These are phyloP conservation scores for Rhizoglyphus robini DNA, from an alignment of 1,140 invertebrate genomes.

Conservation along the genomic window DNA sequence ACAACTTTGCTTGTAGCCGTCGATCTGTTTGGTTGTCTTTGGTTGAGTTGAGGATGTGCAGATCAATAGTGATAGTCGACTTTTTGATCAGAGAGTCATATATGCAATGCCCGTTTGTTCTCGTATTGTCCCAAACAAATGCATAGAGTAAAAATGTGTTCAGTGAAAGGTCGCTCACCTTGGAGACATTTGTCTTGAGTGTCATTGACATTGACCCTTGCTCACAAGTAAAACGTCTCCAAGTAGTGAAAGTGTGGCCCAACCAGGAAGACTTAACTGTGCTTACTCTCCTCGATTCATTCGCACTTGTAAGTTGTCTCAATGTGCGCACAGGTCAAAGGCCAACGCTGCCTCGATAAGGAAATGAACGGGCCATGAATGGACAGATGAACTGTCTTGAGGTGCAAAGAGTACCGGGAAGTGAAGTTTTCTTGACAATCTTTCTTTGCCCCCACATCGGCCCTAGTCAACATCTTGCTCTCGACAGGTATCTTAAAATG, in stretches of 20 bases:
- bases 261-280: neutral
- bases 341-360: neutral
- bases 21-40: too few species aligned
- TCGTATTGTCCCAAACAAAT: too few species aligned
- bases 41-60: too few species aligned
- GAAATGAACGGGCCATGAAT: neutral
- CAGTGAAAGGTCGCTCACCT: constrained; percentile 10
- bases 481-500: too few species aligned
- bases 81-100: too few species aligned
- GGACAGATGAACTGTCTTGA: neutral
- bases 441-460: too few species aligned
- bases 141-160: too few species aligned
- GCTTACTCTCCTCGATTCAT: neutral
- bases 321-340: neutral
- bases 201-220: constrained; percentile 5
- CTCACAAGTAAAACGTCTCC: neutral
- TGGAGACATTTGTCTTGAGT: neutral
- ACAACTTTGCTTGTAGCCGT: too few species aligned
- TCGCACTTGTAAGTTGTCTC: neutral
- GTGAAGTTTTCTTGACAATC: neutral
- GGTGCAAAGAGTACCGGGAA: neutral
- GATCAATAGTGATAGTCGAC: too few species aligned
- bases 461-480: too few species aligned
- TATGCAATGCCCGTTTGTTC: too few species aligned
- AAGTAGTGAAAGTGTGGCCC: constrained; percentile 9